A percentile compares a stretch with the other conserved stretches of the same genome.
phyloP scores from a whole-genome alignment of 1,140 invertebrate species.

The Drosophila nannoptera region DNA sequence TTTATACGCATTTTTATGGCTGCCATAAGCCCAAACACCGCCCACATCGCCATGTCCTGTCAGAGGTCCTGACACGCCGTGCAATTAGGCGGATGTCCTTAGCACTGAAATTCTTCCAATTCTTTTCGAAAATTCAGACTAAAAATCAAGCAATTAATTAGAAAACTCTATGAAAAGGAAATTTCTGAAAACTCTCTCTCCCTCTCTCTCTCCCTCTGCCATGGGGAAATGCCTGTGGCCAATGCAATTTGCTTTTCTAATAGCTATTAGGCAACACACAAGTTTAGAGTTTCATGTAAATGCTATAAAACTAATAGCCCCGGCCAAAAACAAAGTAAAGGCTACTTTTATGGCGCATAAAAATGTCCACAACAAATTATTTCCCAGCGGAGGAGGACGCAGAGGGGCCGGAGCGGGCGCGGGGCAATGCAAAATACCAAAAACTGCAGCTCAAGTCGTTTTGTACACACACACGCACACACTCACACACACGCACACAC shows the following conservation, averaged over 20 bases:
- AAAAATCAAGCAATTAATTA: no score
- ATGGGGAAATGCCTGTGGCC: no score
- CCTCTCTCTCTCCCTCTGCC: no score
- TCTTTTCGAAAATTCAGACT: no score
- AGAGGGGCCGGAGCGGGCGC: not conserved
- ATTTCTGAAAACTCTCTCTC: no score
- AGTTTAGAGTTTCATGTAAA: constrained; percentile 22
- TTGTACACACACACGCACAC: not conserved
- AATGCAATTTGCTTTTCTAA: constrained; percentile 2
- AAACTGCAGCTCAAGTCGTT: constrained; percentile 37
- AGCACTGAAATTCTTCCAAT: no score
- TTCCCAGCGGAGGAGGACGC: constrained; percentile 13
- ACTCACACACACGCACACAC: not conserved
- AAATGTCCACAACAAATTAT: constrained; percentile 48
- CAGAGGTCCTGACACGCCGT: constrained; percentile 3
- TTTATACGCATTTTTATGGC: constrained; percentile 57
- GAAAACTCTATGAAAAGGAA: no score
- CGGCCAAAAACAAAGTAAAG: constrained; percentile 25
- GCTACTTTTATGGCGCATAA: constrained; percentile 34
- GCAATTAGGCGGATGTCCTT: not conserved
- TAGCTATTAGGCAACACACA: not conserved
- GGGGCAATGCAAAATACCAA: constrained; percentile 6
- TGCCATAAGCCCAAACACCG: constrained; percentile 33
- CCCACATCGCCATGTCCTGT: constrained; percentile 32
- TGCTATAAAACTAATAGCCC: constrained; percentile 40